phyloP scores from a whole-genome alignment of 2,888 invertebrate species.

The Tyria jacobaeae region DNA sequence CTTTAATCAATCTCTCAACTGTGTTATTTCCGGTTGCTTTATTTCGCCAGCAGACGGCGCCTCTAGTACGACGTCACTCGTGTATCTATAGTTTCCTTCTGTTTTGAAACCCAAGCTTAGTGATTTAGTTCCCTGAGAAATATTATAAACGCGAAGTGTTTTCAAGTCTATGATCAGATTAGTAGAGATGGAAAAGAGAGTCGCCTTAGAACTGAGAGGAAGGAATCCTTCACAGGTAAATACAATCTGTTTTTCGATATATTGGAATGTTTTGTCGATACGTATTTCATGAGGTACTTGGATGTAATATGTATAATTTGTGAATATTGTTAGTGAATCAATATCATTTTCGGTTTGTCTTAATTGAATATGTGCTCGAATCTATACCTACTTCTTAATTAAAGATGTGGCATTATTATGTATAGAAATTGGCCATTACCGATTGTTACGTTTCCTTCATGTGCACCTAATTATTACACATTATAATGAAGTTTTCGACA shows the following conservation, averaged over 20 bases:
- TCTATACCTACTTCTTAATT: conserved; percentile 58
- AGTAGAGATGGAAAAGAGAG: conserved; percentile 95
- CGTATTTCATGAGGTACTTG: conserved; percentile 78
- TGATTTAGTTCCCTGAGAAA: conserved; percentile 79
- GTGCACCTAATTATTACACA: conserved; percentile 68
- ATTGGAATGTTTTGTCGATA: conserved; percentile 86
- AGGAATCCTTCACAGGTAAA: conserved; percentile 96
- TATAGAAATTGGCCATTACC: conserved; percentile 82
- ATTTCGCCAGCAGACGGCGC: conserved; percentile 78
- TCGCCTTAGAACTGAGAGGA: conserved; percentile 97
- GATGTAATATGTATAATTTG: conserved; percentile 62
- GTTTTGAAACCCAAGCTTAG: conserved; percentile 87
- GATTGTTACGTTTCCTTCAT: conserved; percentile 84
- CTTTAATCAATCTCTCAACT: conserved; percentile 54
- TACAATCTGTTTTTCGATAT: conserved; percentile 70
- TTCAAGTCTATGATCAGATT: conserved; percentile 63
- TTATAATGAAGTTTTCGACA: conserved; percentile 48
- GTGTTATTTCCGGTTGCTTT: conserved; percentile 68
- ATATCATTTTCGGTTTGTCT: conserved; percentile 32
- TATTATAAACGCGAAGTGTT: conserved; percentile 72
- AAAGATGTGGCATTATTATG: conserved; percentile 80
- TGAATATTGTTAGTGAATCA: conserved; percentile 48
- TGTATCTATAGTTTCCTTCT: conserved; percentile 87
- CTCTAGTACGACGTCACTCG: conserved; percentile 82
- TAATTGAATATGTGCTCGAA: conserved; percentile 31